A percentile compares a stretch with the other conserved stretches of the same genome.
phyloP scores from a whole-genome alignment of 2,797 vertebrate genomes.

The Epinephelus malabaricus region DNA sequence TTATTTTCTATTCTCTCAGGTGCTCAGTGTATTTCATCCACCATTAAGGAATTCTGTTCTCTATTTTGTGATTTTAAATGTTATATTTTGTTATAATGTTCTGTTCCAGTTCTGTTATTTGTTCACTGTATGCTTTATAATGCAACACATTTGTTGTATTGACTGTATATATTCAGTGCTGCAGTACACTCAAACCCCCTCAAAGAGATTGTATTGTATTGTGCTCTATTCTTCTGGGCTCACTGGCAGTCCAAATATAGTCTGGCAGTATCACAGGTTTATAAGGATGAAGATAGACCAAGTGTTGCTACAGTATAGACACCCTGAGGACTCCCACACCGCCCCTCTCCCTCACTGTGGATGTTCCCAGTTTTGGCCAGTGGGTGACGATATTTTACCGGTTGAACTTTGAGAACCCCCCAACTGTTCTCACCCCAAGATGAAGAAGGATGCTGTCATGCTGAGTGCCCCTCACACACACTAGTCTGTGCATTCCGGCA shows the following conservation, averaged over 20 bases:
- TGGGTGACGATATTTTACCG: conserved; percentile 84
- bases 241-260: conserved; percentile 23
- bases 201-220: background rate
- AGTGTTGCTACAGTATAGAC: conserved; percentile 23
- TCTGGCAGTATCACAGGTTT: conserved; percentile 26
- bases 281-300: conserved; percentile 19
- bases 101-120: background rate
- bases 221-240: conserved; percentile 1
- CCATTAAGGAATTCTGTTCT: background rate
- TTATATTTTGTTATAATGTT: background rate
- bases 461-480: conserved; percentile 82
- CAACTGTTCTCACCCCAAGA: conserved; percentile 83
- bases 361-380: conserved; percentile 75
- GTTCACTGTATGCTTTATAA: background rate
- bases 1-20: too few species aligned
- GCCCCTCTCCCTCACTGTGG: background rate
- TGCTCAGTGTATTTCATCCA: background rate
- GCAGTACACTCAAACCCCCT: background rate
- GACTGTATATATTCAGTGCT: background rate
- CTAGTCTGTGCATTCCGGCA: conserved; percentile 84
- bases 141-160: background rate
- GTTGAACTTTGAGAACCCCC: conserved; percentile 81
- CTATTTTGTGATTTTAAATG: background rate
- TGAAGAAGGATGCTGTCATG: conserved; percentile 86
- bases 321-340: conserved; percentile 23